Conservation (phyloP, 1,140 invertebrate species). For the Triops longicaudatus region DNA sequence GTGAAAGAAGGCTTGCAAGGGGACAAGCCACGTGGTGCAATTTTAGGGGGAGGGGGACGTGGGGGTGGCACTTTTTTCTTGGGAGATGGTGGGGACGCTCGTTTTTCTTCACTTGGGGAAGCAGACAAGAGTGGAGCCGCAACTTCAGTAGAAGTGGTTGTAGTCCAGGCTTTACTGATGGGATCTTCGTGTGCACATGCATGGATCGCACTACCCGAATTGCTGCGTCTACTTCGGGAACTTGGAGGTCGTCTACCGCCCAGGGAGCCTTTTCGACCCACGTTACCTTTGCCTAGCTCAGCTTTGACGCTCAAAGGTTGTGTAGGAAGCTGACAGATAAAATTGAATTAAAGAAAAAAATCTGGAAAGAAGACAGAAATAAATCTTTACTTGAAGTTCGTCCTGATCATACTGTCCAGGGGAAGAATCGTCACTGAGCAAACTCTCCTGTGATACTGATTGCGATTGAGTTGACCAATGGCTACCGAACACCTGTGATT, state of each 20-base stretch:
- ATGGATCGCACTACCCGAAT: not conserved
- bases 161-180: not conserved
- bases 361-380: not conserved
- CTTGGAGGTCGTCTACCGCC: conserved; percentile 25
- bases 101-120: not conserved
- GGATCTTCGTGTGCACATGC: not conserved
- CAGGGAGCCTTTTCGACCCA: conserved; percentile 25
- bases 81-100: not conserved
- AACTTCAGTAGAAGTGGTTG: not conserved
- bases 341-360: not conserved
- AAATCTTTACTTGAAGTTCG: not conserved
- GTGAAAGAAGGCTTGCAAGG: not conserved
- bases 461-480: conserved; percentile 14
- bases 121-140: not conserved
- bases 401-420: not conserved
- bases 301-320: conserved; percentile 22
- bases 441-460: conserved; percentile 5
- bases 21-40: not conserved
- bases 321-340: conserved; percentile 19
- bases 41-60: conserved; percentile 23
- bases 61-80: conserved; percentile 22
- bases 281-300: conserved; percentile 25
- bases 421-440: not conserved
- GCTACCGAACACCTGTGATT: conserved; percentile 2
- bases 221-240: conserved; percentile 17